Evolutionary conservation across 2,797 vertebrate species (phyloP), one percentile per base, ranked within the genome.

Genomic region (Lepilemur septentrionalis): DNA sequence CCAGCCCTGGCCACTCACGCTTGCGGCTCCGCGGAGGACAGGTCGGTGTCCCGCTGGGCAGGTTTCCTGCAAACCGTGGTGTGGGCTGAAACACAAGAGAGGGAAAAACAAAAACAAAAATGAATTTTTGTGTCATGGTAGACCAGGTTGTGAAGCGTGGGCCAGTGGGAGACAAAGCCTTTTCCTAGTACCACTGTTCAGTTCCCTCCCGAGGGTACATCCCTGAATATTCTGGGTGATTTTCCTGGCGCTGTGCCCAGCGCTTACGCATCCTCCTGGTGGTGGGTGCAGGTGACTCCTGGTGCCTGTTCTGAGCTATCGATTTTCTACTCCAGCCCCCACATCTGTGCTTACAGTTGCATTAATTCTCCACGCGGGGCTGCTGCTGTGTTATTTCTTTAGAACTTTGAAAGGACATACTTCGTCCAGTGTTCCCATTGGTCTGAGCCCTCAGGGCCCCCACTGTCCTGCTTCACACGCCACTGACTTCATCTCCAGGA

Each of bases 281-380:
- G 95, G 97, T 98, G 97, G 97, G 97, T 94, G 96, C 97, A 76
- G 41, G 94, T 97, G 98, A 97, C 96, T 98, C 98, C 97, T 0
- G 0, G 95, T 89, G 95, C 97, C 95, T 95, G 93, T 97, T 93
- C 97, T 59, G 70, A 95, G 87, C 96, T 96, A 80, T 81, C 90
- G 57, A 70, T 38, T 30, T 96, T 96, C 86, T 93, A 79, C 95
- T 96, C 20, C 41, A 55, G 97, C 81, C 72, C 89, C 86, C 92
- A 89, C 32, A 83, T 96, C 96, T 91, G 93, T 79, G 87, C 87
- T 63, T 80, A 52, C 93, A 81, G 80, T 67, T 91, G 90, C 89
- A 84, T 95, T 93, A 95, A 91, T 97, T 96, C 97, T 95, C 96
- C 95, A 55, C 0, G 22, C 86, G 57, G 48, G 13, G 63, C 81